A percentile compares a stretch with the other conserved stretches of the same genome.
Conservation (phyloP, 2,797 vertebrate genomes). For the Notolepis coatsorum region DNA sequence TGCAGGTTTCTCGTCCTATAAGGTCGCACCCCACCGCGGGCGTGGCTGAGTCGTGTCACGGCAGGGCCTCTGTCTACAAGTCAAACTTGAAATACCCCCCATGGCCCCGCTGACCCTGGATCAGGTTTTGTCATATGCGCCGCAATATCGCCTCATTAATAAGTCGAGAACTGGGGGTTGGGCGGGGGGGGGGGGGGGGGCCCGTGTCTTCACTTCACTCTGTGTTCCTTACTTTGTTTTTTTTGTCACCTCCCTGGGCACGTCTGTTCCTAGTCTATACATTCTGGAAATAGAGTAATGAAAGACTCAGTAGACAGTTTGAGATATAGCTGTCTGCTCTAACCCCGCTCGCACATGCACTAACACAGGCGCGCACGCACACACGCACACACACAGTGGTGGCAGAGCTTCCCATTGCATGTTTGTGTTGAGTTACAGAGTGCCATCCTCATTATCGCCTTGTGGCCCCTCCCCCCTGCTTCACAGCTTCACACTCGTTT, state of each 20-base stretch:
- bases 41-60: constrained; percentile 2
- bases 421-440: constrained; percentile 55
- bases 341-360: too few relatives aligned
- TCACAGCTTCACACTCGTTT: constrained; percentile 60
- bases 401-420: constrained; percentile 10
- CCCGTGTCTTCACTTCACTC: neutral
- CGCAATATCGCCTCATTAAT: neutral
- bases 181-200: too few relatives aligned
- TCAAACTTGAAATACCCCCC: constrained; percentile 19
- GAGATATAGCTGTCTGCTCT: too few relatives aligned
- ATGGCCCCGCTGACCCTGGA: neutral
- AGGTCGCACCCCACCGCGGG: constrained; percentile 36
- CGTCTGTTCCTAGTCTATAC: too few relatives aligned
- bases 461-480: constrained; percentile 33
- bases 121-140: neutral
- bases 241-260: too few relatives aligned
- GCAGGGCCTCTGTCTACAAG: neutral
- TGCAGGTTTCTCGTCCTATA: constrained; percentile 28
- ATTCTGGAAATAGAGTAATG: too few relatives aligned
- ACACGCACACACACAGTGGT: neutral
- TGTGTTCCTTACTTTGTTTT: too few relatives aligned
- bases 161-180: neutral
- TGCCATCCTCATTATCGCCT: constrained; percentile 58
- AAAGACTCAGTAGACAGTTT: too few relatives aligned
- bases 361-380: neutral